Percentiles rank a stretch among this genome's conserved stretches.
phyloP scores from a whole-genome alignment of 35 echinoderm and acorn worm genomes.

The Diadema setosum region DNA sequence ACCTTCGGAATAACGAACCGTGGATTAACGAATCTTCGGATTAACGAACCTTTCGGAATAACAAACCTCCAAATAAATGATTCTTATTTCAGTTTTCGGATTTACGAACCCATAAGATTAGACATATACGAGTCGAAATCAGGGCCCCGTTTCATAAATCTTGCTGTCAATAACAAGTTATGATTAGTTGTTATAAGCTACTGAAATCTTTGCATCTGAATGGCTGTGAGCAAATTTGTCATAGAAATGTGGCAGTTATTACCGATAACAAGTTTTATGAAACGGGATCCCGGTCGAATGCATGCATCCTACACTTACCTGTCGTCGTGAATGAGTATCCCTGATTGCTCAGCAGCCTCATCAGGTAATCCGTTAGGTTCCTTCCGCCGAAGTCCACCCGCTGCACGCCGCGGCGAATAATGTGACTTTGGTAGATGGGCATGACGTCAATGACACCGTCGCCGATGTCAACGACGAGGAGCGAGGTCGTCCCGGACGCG shows the following conservation, averaged over 20 bases:
- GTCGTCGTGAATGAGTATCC: constrained; percentile 51
- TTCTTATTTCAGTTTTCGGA: background rate
- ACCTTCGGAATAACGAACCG: no score
- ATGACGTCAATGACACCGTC: constrained; percentile 49
- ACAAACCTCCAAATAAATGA: background rate
- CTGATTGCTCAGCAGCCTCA: constrained; percentile 21
- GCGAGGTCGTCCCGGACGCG: constrained; percentile 23
- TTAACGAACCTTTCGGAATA: no score
- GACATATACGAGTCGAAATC: background rate
- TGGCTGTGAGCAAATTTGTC: no score
- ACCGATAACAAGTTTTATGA: no score
- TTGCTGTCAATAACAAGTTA: no score
- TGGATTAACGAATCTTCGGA: no score
- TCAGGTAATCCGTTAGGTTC: constrained; percentile 41
- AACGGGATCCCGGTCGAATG: no score
- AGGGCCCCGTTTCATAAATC: no score
- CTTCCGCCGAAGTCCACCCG: constrained; percentile 37
- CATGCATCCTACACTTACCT: constrained; percentile 2
- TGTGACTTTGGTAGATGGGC: constrained; percentile 46
- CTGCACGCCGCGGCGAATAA: constrained; percentile 23
- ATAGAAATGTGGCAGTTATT: no score
- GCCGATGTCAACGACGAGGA: constrained; percentile 32
- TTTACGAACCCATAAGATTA: background rate
- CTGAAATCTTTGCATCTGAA: no score
- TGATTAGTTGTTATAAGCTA: no score